phyloP scores from a whole-genome alignment of 2,888 invertebrate genomes.

The Oscheius onirici region DNA sequence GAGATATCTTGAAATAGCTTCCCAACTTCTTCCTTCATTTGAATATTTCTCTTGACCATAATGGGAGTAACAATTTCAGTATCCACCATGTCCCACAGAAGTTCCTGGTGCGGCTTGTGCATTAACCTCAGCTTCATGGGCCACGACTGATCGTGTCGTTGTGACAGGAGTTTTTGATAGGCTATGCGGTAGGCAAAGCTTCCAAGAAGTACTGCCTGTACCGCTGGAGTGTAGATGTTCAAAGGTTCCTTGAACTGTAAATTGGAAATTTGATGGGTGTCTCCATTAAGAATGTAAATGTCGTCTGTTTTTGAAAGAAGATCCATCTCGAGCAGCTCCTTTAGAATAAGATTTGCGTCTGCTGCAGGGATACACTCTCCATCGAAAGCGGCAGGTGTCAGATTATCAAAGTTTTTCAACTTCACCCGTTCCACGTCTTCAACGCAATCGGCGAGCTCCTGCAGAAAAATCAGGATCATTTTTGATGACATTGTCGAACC shows the following conservation, averaged over 20 bases:
- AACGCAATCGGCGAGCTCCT: conserved; percentile 46
- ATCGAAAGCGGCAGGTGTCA: no score
- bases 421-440: no score
- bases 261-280: background rate
- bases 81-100: conserved; percentile 7
- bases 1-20: background rate
- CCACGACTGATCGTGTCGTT: background rate
- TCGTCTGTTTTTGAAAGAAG: no score
- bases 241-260: background rate
- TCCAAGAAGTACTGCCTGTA: background rate
- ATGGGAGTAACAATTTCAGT: background rate
- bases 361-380: no score
- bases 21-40: background rate
- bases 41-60: background rate
- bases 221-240: background rate
- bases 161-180: background rate
- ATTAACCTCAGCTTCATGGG: background rate
- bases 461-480: conserved; percentile 62
- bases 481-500: conserved; percentile 62
- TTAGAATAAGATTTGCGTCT: no score
- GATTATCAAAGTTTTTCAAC: background rate
- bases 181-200: conserved; percentile 11
- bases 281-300: background rate
- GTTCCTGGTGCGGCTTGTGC: conserved; percentile 6
- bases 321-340: no score